Conservation (phyloP, 2,888 invertebrate genomes). For the Leptopilina syphax region DNA sequence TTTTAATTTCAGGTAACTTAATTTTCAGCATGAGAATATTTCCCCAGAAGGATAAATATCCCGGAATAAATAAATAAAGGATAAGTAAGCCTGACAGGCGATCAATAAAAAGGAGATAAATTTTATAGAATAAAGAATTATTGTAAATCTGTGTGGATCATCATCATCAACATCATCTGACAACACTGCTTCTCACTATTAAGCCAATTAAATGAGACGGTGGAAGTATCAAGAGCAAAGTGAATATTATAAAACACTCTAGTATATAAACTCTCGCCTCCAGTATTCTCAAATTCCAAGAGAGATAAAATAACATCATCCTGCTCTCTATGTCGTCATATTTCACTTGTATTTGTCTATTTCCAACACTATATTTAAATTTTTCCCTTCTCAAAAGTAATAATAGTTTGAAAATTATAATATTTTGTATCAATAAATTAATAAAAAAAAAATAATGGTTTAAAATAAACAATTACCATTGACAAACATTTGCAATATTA, state of each 20-base stretch:
- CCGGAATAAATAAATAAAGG: no score
- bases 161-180: not conserved
- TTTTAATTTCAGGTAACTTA: no score
- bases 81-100: not conserved
- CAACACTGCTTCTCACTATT: constrained; percentile 29
- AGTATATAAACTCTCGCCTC: constrained; percentile 26
- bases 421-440: no score
- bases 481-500: no score
- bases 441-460: no score
- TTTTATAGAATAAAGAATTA: not conserved
- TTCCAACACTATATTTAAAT: not conserved
- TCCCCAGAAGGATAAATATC: not conserved
- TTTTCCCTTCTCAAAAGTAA: not conserved
- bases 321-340: constrained; percentile 3
- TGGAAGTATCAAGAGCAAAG: constrained; percentile 30
- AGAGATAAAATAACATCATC: constrained; percentile 30
- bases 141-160: constrained; percentile 9
- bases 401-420: not conserved
- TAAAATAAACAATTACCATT: no score
- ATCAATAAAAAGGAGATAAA: not conserved
- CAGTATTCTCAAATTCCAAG: constrained; percentile 28
- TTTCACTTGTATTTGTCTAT: constrained; percentile 19
- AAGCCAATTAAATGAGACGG: constrained; percentile 27
- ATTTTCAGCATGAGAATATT: no score
- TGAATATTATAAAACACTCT: constrained; percentile 36